Evolutionary conservation across 2,888 invertebrate genomes (phyloP).

Genomic region (Exocentrus adspersus): DNA sequence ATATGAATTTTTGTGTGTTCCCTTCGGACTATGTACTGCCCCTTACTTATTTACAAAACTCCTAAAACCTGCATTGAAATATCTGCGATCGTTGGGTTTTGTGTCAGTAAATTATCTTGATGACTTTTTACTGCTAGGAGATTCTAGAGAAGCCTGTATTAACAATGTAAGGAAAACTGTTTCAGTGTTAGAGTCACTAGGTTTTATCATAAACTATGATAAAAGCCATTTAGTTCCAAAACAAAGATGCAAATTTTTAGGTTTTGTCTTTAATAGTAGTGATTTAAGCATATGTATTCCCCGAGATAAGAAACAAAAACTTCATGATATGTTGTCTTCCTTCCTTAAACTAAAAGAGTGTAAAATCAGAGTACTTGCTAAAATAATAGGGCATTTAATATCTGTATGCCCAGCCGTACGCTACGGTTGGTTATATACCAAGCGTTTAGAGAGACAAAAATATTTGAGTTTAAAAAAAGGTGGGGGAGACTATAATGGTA

Average conservation of each 20-base stretch:
- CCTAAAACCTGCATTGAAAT: slow-evolving; percentile 7
- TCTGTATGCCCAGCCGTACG: not conserved
- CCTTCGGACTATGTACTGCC: not conserved
- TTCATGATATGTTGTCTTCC: not conserved
- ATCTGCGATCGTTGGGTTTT: not conserved
- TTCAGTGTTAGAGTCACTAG: too few species aligned
- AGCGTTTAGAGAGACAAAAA: slow-evolving; percentile 11
- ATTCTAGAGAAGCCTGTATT: not conserved
- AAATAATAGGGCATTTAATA: not conserved
- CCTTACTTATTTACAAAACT: slow-evolving; percentile 10
- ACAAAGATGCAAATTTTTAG: slow-evolving; percentile 10
- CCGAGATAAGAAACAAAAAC: not conserved
- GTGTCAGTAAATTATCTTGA: slow-evolving; percentile 20
- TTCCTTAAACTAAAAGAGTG: not conserved
- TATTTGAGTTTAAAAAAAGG: slow-evolving; percentile 4
- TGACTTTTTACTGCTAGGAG: slow-evolving; percentile 5
- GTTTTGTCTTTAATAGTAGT: slow-evolving; percentile 16
- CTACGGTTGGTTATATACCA: slow-evolving; percentile 11
- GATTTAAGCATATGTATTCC: not conserved
- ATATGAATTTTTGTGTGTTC: not conserved
- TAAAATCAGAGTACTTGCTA: not conserved
- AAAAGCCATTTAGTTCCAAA: not conserved
- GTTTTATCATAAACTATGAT: too few species aligned
- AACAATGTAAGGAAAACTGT: slow-evolving; percentile 20
- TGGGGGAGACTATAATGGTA: slow-evolving; percentile 12